phyloP scores from a whole-genome alignment of 2,888 invertebrate genomes.

The Platycheirus albimanus region DNA sequence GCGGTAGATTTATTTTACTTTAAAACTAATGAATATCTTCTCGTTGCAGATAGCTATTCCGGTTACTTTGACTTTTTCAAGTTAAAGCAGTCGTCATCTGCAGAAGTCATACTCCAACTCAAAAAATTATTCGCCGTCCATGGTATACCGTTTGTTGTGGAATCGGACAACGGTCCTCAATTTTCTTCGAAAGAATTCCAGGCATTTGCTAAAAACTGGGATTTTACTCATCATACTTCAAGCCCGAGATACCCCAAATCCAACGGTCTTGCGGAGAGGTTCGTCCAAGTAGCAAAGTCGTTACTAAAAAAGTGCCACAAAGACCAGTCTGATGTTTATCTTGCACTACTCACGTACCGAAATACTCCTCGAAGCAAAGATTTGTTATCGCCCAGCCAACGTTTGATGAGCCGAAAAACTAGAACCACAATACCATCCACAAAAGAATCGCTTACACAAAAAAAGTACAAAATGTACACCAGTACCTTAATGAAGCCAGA shows the following conservation, averaged over 20 bases:
- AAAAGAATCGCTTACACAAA: conserved; percentile 35
- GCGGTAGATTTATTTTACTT: conserved; percentile 44
- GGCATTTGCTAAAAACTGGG: conserved; percentile 38
- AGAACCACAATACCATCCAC: conserved; percentile 45
- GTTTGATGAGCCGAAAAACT: too few relatives aligned
- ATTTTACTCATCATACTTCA: conserved; percentile 49
- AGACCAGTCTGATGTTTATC: conserved; percentile 36
- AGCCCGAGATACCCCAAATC: conserved; percentile 49
- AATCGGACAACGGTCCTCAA: conserved; percentile 47
- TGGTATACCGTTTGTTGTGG: conserved; percentile 30
- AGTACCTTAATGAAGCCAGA: conserved; percentile 7
- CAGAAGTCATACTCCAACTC: conserved; percentile 40
- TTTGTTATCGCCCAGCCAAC: too few relatives aligned
- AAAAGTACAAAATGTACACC: conserved; percentile 71
- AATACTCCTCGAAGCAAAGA: conserved; percentile 49
- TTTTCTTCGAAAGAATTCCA: conserved; percentile 37
- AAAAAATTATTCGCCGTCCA: conserved; percentile 27
- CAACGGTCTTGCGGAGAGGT: conserved; percentile 40
- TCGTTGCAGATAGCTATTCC: conserved; percentile 44
- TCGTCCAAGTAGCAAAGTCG: conserved; percentile 38
- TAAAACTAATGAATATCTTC: conserved; percentile 37
- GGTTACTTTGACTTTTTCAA: conserved; percentile 26
- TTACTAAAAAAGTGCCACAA: conserved; percentile 34
- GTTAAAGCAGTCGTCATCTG: conserved; percentile 20
- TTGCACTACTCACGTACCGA: conserved; percentile 35